Evolutionary conservation across 2,113 vertebrate species (phyloP).

Genomic region (Pogonocichla stellata): DNA sequence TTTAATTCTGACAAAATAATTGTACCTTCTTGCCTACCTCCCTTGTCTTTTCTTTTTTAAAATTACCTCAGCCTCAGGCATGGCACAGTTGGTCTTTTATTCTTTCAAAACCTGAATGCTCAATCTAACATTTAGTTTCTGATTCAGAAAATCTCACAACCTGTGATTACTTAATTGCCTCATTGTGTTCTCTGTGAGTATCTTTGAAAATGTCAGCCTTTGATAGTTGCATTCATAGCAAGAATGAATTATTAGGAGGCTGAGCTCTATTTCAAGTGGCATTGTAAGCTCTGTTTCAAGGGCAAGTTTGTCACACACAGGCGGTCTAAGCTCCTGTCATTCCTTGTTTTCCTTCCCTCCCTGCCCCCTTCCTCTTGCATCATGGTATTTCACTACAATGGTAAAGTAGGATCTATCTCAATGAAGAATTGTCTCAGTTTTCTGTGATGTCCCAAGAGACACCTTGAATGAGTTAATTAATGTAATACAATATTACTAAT

Average conservation of each 20-base stretch:
- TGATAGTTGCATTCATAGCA: background rate
- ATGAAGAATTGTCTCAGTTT: background rate
- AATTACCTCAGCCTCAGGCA: background rate
- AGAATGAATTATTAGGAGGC: background rate
- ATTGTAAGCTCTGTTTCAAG: background rate
- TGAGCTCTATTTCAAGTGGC: background rate
- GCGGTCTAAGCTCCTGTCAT: background rate
- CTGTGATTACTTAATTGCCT: background rate
- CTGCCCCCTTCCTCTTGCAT: background rate
- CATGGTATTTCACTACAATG: background rate
- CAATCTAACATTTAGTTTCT: background rate
- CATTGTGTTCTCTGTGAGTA: background rate
- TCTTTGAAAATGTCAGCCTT: background rate
- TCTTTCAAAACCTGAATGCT: background rate
- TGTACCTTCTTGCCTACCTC: background rate
- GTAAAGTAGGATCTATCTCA: background rate
- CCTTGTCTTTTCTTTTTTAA: background rate
- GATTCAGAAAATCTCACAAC: background rate
- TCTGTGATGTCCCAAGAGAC: background rate
- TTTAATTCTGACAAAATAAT: conserved; percentile 1
- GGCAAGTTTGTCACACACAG: background rate
- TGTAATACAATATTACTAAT: background rate
- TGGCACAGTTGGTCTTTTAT: background rate
- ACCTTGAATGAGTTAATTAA: background rate
- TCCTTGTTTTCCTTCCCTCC: background rate